Conservation (phyloP, 2,888 invertebrate species). For the Amphipyra tragopoginis region DNA sequence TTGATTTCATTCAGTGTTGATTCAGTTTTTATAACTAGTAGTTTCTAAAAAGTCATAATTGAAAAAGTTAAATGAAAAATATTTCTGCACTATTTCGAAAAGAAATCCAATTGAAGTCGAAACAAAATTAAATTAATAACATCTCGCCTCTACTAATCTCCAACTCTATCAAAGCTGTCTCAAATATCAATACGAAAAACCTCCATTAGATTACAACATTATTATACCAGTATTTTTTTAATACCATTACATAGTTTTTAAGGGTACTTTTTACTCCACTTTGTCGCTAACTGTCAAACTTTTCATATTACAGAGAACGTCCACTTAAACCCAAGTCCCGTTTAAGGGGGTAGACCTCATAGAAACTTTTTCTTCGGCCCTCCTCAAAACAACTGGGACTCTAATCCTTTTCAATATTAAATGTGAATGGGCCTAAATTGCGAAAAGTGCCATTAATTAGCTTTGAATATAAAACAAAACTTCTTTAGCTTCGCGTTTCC, state of each 20-base stretch:
- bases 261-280: conserved; percentile 72
- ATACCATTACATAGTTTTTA: conserved; percentile 71
- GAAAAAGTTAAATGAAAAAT: too few species aligned
- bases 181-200: conserved; percentile 9
- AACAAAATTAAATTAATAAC: too few species aligned
- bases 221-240: conserved; percentile 52
- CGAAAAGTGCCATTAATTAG: conserved; percentile 67
- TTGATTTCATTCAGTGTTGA: too few species aligned
- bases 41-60: too few species aligned
- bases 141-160: too few species aligned
- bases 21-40: too few species aligned
- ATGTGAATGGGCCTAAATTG: conserved; percentile 65
- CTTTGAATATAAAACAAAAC: conserved; percentile 64
- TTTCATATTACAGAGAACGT: conserved; percentile 77
- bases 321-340: conserved; percentile 69
- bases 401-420: conserved; percentile 74
- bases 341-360: conserved; percentile 65
- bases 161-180: too few species aligned
- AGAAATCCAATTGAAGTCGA: too few species aligned
- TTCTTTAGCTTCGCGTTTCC: conserved; percentile 52
- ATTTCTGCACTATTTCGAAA: too few species aligned
- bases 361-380: conserved; percentile 56
- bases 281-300: conserved; percentile 73
- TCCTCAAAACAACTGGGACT: conserved; percentile 66
- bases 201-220: conserved; percentile 42